phyloP scores from a whole-genome alignment of 2,888 invertebrate genomes.

The Julus scandinavius region DNA sequence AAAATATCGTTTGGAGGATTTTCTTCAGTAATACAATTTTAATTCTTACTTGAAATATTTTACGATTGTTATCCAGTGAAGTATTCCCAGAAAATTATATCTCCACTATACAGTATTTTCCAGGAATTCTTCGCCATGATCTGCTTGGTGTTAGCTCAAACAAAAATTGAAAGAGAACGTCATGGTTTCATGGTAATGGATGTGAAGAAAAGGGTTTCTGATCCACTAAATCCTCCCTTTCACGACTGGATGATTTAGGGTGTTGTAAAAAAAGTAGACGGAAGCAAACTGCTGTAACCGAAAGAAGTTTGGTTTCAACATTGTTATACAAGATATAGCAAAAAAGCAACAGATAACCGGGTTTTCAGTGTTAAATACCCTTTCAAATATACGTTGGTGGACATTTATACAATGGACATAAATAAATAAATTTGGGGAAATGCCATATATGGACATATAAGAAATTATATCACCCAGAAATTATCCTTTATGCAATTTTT shows the following conservation, averaged over 20 bases:
- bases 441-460: too few relatives aligned
- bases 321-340: not conserved
- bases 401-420: too few relatives aligned
- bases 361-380: too few relatives aligned
- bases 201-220: not conserved
- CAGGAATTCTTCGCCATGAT: not conserved
- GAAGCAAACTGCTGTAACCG: not conserved
- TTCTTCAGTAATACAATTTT: too few relatives aligned
- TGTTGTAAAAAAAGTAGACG: not conserved
- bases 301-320: not conserved
- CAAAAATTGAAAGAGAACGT: not conserved
- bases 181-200: not conserved
- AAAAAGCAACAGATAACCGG: not conserved
- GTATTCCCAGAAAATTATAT: too few relatives aligned
- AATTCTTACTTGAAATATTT: too few relatives aligned
- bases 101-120: not conserved
- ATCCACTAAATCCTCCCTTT: slow-evolving; percentile 11
- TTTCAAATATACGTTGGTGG: too few relatives aligned
- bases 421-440: too few relatives aligned
- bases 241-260: not conserved
- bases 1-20: too few relatives aligned
- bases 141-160: not conserved
- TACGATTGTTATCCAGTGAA: too few relatives aligned
- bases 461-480: too few relatives aligned
- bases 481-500: too few relatives aligned